Evolutionary conservation across 2,888 invertebrate species (phyloP).

Genomic region (Cylloceria caligata): DNA sequence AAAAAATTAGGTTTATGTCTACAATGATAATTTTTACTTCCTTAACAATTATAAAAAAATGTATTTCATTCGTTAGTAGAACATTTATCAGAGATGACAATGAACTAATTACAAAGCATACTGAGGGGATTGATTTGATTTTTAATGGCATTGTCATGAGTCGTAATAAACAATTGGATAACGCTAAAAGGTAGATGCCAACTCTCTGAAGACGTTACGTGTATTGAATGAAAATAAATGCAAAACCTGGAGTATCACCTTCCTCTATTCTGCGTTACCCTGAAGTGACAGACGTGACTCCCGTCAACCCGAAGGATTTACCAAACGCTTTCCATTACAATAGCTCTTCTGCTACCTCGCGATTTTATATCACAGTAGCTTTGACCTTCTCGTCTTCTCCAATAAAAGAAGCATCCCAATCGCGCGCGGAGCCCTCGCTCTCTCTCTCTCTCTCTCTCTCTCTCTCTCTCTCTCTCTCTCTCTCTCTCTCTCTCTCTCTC

Average conservation of each 20-base stretch:
- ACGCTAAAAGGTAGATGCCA: neutral
- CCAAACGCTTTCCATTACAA: neutral
- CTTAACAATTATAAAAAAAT: no score
- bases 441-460: neutral
- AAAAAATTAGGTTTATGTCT: no score
- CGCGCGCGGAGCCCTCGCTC: neutral
- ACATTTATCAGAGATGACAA: neutral
- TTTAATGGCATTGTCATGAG: neutral
- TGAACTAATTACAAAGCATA: neutral
- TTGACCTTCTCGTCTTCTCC: slow-evolving; percentile 37
- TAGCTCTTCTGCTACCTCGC: neutral
- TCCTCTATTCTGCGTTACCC: neutral
- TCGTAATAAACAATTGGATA: slow-evolving; percentile 1
- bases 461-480: neutral
- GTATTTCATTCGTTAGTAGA: no score
- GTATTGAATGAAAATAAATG: neutral
- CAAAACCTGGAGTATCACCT: neutral
- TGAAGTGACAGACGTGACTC: slow-evolving; percentile 1
- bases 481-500: neutral
- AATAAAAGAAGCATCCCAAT: neutral
- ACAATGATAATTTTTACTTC: no score
- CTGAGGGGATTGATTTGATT: neutral
- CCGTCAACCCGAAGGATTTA: slow-evolving; percentile 28
- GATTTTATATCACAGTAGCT: neutral
- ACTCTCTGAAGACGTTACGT: neutral